Evolutionary conservation across 1,140 invertebrate genomes (phyloP).

Genomic region (Homarus americanus): DNA sequence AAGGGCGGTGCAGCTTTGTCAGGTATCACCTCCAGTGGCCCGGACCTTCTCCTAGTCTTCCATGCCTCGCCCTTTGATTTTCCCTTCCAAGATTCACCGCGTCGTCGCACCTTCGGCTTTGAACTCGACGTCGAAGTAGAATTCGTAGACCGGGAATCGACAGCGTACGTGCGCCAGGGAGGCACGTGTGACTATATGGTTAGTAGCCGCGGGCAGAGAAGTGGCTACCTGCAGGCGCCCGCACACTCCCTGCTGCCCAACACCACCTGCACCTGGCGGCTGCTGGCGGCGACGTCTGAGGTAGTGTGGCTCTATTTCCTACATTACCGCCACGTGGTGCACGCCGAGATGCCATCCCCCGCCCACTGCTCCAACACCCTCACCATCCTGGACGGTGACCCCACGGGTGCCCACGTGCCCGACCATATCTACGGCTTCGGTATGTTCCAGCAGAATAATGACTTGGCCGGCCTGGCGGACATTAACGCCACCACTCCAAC

Average conservation of each 20-base stretch:
- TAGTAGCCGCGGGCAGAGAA: constrained; percentile 72
- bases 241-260: constrained; percentile 74
- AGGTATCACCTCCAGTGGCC: constrained; percentile 90
- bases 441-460: neutral
- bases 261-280: constrained; percentile 73
- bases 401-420: neutral
- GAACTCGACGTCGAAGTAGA: constrained; percentile 90
- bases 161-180: constrained; percentile 69
- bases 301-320: constrained; percentile 75
- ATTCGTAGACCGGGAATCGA: constrained; percentile 79
- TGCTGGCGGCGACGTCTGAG: constrained; percentile 71
- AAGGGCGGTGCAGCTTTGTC: constrained; percentile 90
- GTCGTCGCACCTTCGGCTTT: constrained; percentile 84
- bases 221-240: constrained; percentile 74
- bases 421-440: neutral
- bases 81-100: constrained; percentile 82
- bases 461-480: neutral
- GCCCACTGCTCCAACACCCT: constrained; percentile 73
- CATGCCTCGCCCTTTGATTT: constrained; percentile 92
- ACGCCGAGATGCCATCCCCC: constrained; percentile 72
- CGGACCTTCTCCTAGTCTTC: constrained; percentile 92
- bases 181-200: constrained; percentile 32
- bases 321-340: constrained; percentile 73
- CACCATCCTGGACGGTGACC: constrained; percentile 71
- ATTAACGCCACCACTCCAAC: neutral